Percentiles rank a stretch among this genome's conserved stretches.
Evolutionary conservation across 2,888 invertebrate genomes (phyloP).

Genomic region (Belgica antarctica): DNA sequence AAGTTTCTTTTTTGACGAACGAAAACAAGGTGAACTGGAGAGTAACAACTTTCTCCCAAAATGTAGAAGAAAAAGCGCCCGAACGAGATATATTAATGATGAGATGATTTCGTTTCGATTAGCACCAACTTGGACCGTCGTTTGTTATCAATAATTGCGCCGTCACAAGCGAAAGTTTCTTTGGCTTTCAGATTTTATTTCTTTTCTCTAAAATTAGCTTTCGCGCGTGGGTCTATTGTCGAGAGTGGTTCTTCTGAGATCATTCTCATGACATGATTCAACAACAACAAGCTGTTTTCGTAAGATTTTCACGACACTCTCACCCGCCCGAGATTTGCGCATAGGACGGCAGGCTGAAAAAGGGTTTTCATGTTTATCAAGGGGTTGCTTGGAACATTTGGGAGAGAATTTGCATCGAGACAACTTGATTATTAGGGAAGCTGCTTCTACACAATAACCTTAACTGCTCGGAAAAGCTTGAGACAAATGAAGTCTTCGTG

Average conservation of each 20-base stretch:
- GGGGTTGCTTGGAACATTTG: neutral
- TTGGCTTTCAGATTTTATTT: no score
- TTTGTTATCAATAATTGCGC: no score
- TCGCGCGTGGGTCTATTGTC: slow-evolving; percentile 19
- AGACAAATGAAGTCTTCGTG: neutral
- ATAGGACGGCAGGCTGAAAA: slow-evolving; percentile 4
- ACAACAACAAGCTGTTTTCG: slow-evolving; percentile 7
- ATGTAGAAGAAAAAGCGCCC: no score
- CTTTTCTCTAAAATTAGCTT: slow-evolving; percentile 38
- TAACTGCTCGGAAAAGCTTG: neutral
- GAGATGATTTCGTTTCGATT: no score
- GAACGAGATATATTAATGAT: no score
- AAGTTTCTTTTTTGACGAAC: slow-evolving; percentile 41
- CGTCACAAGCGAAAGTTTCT: no score
- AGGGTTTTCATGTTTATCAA: no score
- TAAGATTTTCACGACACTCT: slow-evolving; percentile 9
- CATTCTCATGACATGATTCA: neutral
- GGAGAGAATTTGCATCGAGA: slow-evolving; percentile 1
- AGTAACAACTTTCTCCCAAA: slow-evolving; percentile 27
- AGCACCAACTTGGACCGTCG: no score
- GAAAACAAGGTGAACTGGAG: neutral
- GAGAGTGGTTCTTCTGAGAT: slow-evolving; percentile 7
- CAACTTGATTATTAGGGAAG: neutral
- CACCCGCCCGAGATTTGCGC: slow-evolving; percentile 10
- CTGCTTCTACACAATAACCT: neutral